These are phyloP conservation scores for Edolisoma coerulescens DNA, from an alignment of 2,113 vertebrate genomes.

Conservation along the genomic window DNA sequence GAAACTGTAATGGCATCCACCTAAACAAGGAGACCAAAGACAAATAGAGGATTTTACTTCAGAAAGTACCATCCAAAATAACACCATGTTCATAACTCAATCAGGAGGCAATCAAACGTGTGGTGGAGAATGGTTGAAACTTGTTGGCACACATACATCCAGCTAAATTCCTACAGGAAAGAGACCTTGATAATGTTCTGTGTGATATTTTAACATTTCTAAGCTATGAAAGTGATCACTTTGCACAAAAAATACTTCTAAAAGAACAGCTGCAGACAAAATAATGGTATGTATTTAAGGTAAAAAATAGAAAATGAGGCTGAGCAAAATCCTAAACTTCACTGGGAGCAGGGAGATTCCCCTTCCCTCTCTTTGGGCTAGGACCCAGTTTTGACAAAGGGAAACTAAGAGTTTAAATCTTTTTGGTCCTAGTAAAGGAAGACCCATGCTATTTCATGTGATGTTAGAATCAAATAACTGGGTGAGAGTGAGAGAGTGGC, in stretches of 20 bases:
- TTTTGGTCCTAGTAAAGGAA: not conserved
- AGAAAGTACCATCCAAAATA: not conserved
- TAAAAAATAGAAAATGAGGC: not conserved
- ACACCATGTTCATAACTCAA: not conserved
- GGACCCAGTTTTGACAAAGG: not conserved
- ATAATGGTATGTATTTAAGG: not conserved
- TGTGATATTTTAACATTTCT: not conserved
- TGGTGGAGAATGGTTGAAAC: not conserved
- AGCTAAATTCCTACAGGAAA: not conserved
- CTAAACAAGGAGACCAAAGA: not conserved
- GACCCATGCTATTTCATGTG: not conserved
- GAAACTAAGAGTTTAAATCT: not conserved
- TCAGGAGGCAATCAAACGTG: not conserved
- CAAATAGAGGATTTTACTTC: not conserved
- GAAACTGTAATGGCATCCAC: not conserved
- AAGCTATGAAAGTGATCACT: not conserved
- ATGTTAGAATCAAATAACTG: not conserved
- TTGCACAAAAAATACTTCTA: not conserved
- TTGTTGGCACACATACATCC: accelerated
- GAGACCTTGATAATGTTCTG: not conserved
- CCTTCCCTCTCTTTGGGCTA: not conserved
- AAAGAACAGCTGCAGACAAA: not conserved
- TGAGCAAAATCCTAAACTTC: not conserved
- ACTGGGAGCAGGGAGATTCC: not conserved
- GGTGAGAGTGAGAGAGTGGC: not conserved